phyloP scores from a whole-genome alignment of 2,888 invertebrate species.

The Drosophila cognata region DNA sequence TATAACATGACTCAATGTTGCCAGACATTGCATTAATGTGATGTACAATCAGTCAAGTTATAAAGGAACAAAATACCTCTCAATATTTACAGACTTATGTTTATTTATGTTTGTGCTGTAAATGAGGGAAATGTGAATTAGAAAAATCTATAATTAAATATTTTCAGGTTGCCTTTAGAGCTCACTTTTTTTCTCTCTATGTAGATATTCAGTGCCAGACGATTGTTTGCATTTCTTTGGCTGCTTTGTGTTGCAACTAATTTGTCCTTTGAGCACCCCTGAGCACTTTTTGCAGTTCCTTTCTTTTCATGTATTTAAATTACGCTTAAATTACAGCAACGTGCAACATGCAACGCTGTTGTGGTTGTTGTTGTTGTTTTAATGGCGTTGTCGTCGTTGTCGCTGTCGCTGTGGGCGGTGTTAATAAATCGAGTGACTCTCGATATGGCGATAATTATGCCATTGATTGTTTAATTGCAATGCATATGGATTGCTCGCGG shows the following conservation, averaged over 20 bases:
- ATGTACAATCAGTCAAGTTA: not conserved
- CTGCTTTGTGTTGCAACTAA: conserved; percentile 33
- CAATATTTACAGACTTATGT: not conserved
- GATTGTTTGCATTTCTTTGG: conserved; percentile 5
- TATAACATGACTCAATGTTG: not conserved
- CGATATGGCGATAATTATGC: conserved; percentile 77
- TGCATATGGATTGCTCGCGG: conserved; percentile 58
- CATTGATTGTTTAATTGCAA: conserved; percentile 81
- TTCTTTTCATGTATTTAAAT: conserved; percentile 56
- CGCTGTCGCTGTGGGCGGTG: conserved; percentile 61
- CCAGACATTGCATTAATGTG: not conserved
- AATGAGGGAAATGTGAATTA: not conserved
- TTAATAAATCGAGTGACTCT: conserved; percentile 78
- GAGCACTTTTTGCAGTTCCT: conserved; percentile 38
- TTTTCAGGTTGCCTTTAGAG: not conserved
- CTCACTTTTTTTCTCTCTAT: not conserved
- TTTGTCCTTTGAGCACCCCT: not conserved
- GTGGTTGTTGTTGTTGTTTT: not conserved
- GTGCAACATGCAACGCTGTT: not conserved
- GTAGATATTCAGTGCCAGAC: not conserved
- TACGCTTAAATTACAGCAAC: conserved; percentile 45
- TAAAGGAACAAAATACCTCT: not conserved
- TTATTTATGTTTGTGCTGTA: not conserved
- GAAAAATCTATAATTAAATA: not conserved
- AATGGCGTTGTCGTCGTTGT: not conserved